Evolutionary conservation across 2,888 invertebrate species (phyloP).

Genomic region (Trichopoda pennipes): DNA sequence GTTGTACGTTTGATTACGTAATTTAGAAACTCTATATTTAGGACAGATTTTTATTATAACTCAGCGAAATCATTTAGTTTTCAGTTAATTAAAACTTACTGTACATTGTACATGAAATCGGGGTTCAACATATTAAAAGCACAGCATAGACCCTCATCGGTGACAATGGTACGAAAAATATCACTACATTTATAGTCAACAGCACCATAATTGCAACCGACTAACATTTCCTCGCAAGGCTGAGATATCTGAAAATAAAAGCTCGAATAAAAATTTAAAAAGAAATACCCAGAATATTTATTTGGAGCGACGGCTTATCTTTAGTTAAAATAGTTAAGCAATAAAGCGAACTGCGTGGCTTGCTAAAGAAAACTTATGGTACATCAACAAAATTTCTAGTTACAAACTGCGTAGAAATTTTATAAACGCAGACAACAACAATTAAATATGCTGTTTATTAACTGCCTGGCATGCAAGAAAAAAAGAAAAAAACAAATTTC

Average conservation of each 20-base stretch:
- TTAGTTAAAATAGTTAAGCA: too few species aligned
- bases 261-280: too few species aligned
- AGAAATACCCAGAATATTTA: too few species aligned
- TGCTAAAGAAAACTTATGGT: too few species aligned
- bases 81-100: slow-evolving; percentile 18
- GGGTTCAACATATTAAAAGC: slow-evolving; percentile 89
- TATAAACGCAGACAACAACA: too few species aligned
- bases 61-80: neutral
- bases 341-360: too few species aligned
- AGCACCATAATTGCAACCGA: slow-evolving; percentile 86
- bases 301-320: too few species aligned
- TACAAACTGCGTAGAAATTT: too few species aligned
- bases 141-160: slow-evolving; percentile 88
- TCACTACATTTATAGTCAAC: slow-evolving; percentile 84
- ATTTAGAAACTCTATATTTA: slow-evolving; percentile 23
- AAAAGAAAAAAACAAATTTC: too few species aligned
- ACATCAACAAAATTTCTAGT: too few species aligned
- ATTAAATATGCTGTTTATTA: too few species aligned
- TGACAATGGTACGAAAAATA: slow-evolving; percentile 85
- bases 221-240: slow-evolving; percentile 87
- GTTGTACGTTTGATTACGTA: slow-evolving; percentile 32
- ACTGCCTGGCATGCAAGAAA: too few species aligned
- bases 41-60: neutral
- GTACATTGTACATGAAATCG: slow-evolving; percentile 72
- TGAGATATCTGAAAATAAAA: slow-evolving; percentile 84